Evolutionary conservation across 2,888 invertebrate genomes (phyloP).

Genomic region (Epistrophe grossulariae): DNA sequence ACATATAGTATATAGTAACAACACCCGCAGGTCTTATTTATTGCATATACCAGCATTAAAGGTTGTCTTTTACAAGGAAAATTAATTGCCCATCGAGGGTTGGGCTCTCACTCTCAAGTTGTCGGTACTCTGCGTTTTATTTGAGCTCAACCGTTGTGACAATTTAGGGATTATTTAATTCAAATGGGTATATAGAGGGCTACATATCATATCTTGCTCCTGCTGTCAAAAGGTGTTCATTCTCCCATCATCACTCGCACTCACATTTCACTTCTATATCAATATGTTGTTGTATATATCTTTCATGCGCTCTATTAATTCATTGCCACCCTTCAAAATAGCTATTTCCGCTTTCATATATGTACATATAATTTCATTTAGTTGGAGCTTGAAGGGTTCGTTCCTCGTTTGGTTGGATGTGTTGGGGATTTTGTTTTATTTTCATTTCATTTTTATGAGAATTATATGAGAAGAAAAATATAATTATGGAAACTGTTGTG

Average conservation of each 20-base stretch:
- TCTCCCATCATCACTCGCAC: conserved; percentile 42
- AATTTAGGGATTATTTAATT: conserved; percentile 25
- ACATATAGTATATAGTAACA: not conserved
- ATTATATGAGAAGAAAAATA: conserved; percentile 23
- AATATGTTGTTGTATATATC: conserved; percentile 20
- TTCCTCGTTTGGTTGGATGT: not conserved
- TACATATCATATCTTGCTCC: not conserved
- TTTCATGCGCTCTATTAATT: conserved; percentile 52
- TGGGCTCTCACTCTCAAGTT: conserved; percentile 29
- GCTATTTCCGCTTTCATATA: conserved; percentile 49
- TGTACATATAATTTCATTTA: not conserved
- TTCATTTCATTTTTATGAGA: not conserved
- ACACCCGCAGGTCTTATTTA: conserved; percentile 45
- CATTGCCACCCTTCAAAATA: conserved; percentile 59
- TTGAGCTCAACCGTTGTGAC: conserved; percentile 35
- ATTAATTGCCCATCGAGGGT: conserved; percentile 70
- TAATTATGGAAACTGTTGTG: conserved; percentile 45
- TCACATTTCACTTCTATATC: conserved; percentile 46
- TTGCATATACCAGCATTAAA: conserved; percentile 61
- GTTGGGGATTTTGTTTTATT: not conserved
- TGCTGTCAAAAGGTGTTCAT: conserved; percentile 25
- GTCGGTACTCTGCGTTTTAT: conserved; percentile 24
- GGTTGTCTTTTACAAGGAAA: conserved; percentile 55
- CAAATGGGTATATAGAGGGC: too few species aligned
- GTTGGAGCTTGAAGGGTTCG: conserved; percentile 5